These are phyloP conservation scores for Holothuria glaberrima DNA, from an alignment of 35 echinoderm and acorn worm species.

Conservation along the genomic window DNA sequence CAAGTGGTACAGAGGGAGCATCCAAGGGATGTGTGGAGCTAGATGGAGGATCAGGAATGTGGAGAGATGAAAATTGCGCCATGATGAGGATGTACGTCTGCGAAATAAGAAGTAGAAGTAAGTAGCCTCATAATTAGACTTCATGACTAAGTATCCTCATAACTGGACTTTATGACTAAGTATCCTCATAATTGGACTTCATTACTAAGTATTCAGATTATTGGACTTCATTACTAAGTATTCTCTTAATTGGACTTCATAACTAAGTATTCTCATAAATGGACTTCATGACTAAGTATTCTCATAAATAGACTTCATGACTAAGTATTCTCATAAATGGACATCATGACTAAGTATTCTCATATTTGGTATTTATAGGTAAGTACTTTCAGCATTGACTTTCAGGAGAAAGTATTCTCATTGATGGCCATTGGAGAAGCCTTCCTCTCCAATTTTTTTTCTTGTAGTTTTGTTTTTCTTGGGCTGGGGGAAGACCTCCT, in stretches of 20 bases:
- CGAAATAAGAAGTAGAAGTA: conserved; percentile 58
- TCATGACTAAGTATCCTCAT: background rate
- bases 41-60: conserved; percentile 36
- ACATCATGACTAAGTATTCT: background rate
- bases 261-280: background rate
- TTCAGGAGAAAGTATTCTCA: background rate
- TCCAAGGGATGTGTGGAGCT: conserved; percentile 52
- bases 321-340: background rate
- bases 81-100: conserved; percentile 42
- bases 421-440: too few species aligned
- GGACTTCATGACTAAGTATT: background rate
- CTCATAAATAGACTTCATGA: background rate
- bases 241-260: background rate
- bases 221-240: background rate
- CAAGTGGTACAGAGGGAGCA: background rate
- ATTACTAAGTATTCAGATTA: background rate
- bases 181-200: background rate
- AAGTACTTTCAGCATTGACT: background rate
- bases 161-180: background rate
- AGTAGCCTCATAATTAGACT: conserved; percentile 10
- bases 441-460: too few species aligned
- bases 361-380: background rate
- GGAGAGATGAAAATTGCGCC: conserved; percentile 50
- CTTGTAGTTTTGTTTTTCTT: too few species aligned
- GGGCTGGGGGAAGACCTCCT: too few species aligned